Conservation (phyloP, 2,113 vertebrate genomes). For the Heteronetta atricapilla region DNA sequence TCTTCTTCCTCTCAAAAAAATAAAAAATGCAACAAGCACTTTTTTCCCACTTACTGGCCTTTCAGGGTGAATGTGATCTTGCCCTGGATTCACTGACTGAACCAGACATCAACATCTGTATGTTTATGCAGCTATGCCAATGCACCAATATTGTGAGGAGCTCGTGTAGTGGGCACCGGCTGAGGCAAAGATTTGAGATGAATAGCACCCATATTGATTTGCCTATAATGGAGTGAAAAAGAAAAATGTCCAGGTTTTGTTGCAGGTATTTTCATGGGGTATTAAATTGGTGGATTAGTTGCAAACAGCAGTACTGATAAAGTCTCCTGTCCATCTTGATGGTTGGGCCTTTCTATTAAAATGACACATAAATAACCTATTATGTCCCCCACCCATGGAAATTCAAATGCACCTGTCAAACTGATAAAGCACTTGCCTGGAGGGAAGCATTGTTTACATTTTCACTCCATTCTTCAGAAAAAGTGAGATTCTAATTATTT, state of each 20-base stretch:
- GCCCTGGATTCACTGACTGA: background rate
- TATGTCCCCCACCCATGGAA: slow-evolving; percentile 97
- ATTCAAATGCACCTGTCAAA: slow-evolving; percentile 99
- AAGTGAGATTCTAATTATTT: slow-evolving; percentile 99
- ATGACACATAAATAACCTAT: slow-evolving; percentile 99
- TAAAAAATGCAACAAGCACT: background rate
- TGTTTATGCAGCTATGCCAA: background rate
- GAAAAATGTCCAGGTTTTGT: slow-evolving; percentile 81
- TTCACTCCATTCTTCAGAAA: slow-evolving; percentile 97
- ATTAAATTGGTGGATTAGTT: slow-evolving; percentile 86
- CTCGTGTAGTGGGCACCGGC: slow-evolving; percentile 53
- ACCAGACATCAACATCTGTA: background rate
- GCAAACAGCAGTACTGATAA: slow-evolving; percentile 85
- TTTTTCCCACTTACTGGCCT: background rate
- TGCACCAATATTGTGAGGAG: slow-evolving; percentile 20
- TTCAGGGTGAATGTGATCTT: background rate
- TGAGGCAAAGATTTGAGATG: slow-evolving; percentile 75
- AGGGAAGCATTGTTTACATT: slow-evolving; percentile 99
- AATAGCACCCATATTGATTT: slow-evolving; percentile 81
- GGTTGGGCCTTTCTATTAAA: slow-evolving; percentile 94
- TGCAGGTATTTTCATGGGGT: slow-evolving; percentile 83
- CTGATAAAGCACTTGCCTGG: slow-evolving; percentile 99
- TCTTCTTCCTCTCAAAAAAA: background rate
- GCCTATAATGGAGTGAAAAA: slow-evolving; percentile 78
- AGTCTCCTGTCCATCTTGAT: slow-evolving; percentile 85